phyloP scores from a whole-genome alignment of 2,797 vertebrate species.

The Urocyon cinereoargenteus region DNA sequence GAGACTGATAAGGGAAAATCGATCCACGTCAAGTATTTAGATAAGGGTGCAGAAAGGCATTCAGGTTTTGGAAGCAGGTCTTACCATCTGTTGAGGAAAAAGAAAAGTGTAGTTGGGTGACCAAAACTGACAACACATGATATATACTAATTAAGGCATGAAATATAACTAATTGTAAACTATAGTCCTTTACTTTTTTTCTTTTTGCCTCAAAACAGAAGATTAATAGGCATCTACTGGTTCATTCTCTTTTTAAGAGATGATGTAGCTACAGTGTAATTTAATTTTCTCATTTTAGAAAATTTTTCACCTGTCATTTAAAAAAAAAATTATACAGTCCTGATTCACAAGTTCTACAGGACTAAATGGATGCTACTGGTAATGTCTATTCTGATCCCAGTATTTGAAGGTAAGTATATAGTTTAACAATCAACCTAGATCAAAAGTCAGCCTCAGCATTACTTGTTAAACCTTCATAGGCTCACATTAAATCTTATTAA shows the following conservation, averaged over 20 bases:
- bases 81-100: not conserved
- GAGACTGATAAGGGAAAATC: not conserved
- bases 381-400: not conserved
- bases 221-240: not conserved
- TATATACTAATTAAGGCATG: not conserved
- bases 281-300: not conserved
- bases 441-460: not conserved
- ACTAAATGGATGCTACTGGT: not conserved
- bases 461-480: not conserved
- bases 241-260: not conserved
- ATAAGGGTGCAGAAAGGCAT: not conserved
- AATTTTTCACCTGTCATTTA: not conserved
- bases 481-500: not conserved
- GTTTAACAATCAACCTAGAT: not conserved
- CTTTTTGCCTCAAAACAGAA: constrained; percentile 13
- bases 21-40: not conserved
- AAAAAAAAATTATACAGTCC: not conserved
- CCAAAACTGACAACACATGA: not conserved
- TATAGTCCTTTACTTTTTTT: not conserved
- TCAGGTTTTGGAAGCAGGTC: not conserved
- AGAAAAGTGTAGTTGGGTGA: not conserved
- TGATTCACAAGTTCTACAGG: not conserved
- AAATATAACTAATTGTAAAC: not conserved
- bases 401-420: not conserved
- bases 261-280: not conserved